phyloP scores from a whole-genome alignment of 2,113 vertebrate genomes.

The Isurus oxyrinchus region DNA sequence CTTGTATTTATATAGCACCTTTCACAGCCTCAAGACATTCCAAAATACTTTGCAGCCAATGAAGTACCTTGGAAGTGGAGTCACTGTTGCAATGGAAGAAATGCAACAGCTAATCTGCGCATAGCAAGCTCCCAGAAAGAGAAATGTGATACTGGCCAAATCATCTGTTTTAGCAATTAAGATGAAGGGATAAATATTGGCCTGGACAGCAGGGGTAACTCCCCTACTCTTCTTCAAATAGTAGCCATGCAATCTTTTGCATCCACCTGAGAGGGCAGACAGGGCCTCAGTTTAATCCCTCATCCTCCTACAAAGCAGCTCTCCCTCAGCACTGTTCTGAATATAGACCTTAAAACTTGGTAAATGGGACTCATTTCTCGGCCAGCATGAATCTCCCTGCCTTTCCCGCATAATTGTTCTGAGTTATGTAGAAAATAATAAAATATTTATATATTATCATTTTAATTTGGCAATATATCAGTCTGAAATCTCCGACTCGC shows the following conservation, averaged over 20 bases:
- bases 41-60: too few relatives aligned
- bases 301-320: not conserved
- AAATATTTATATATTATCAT: conserved; percentile 31
- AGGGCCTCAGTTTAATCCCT: not conserved
- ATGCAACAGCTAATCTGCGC: not conserved
- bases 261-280: not conserved
- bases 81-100: too few relatives aligned
- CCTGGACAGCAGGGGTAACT: not conserved
- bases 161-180: not conserved
- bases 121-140: not conserved
- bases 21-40: too few relatives aligned
- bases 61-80: too few relatives aligned
- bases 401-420: not conserved
- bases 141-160: not conserved
- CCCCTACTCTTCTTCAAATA: not conserved
- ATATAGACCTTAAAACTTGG: not conserved
- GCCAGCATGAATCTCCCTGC: not conserved
- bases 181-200: not conserved
- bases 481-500: not conserved
- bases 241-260: not conserved
- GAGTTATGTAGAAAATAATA: conserved; percentile 33
- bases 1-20: not conserved
- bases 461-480: conserved; percentile 33
- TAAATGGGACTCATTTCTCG: not conserved
- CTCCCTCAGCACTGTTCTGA: too few relatives aligned